Conservation (phyloP, 2,888 invertebrate genomes). For the Pristionchus exspectatus region DNA sequence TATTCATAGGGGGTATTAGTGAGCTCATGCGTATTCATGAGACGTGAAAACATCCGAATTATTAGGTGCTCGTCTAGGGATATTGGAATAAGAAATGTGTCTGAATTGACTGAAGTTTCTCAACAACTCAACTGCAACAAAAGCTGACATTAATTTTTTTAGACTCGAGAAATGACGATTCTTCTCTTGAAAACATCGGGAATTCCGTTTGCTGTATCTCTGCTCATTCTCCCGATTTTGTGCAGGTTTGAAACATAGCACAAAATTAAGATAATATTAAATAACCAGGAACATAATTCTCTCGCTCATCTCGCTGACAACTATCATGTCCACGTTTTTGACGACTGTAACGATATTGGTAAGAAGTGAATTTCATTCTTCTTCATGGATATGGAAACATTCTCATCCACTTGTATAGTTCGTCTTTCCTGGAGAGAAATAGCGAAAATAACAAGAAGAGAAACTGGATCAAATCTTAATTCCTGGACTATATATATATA, state of each 20-base stretch:
- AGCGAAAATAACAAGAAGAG: too few species aligned
- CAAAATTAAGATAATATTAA: background rate
- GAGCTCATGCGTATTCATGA: slow-evolving; percentile 23
- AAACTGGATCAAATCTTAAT: too few species aligned
- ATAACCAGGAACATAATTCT: slow-evolving; percentile 13
- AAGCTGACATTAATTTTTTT: background rate
- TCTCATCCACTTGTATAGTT: background rate
- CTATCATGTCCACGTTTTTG: background rate
- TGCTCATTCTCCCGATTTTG: slow-evolving; percentile 20
- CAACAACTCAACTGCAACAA: background rate
- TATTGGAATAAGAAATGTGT: background rate
- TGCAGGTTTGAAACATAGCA: slow-evolving; percentile 7
- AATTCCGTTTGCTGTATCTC: background rate
- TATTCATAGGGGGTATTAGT: background rate
- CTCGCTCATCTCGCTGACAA: slow-evolving; percentile 17
- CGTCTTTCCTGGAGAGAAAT: too few species aligned
- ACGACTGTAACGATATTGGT: background rate
- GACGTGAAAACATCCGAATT: background rate
- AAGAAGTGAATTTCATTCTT: background rate
- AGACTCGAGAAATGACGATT: background rate
- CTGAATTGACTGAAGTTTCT: background rate
- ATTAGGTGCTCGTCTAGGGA: background rate
- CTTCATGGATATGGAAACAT: background rate
- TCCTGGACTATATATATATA: too few species aligned
- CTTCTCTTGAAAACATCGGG: slow-evolving; percentile 13